Conservation (phyloP, 2,797 vertebrate genomes). For the Otus scops region DNA sequence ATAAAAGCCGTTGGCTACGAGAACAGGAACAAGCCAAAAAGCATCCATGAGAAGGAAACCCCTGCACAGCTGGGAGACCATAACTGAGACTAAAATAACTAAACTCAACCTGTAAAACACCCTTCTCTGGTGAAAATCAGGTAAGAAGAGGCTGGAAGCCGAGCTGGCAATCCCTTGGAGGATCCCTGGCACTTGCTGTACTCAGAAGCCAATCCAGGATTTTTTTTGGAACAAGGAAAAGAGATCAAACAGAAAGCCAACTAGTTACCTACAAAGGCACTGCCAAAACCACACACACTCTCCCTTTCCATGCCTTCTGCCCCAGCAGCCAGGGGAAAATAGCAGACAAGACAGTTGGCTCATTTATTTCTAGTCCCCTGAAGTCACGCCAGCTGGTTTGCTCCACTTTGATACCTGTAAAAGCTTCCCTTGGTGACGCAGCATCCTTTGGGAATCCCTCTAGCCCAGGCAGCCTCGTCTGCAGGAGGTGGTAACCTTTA, state of each 20-base stretch:
- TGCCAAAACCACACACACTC: background rate
- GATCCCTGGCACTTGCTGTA: background rate
- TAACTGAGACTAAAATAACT: background rate
- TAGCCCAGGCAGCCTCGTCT: background rate
- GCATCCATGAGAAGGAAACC: background rate
- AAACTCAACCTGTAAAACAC: background rate
- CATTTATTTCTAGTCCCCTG: background rate
- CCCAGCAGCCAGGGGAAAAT: background rate
- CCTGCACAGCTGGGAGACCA: background rate
- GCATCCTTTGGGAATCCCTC: background rate
- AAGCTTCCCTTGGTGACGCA: background rate
- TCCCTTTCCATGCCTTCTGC: background rate
- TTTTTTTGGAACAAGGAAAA: background rate
- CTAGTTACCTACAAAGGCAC: background rate
- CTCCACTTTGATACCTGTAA: background rate
- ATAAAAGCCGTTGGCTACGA: background rate
- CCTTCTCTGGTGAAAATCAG: background rate
- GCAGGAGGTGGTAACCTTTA: background rate
- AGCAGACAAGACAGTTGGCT: background rate
- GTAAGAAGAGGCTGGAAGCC: background rate
- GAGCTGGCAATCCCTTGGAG: background rate
- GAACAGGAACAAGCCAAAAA: background rate
- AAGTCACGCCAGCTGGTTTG: background rate
- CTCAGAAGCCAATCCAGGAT: background rate
- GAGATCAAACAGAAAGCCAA: background rate